phyloP scores from a whole-genome alignment of 2,797 vertebrate genomes.

The Gymnopithys bicolor region DNA sequence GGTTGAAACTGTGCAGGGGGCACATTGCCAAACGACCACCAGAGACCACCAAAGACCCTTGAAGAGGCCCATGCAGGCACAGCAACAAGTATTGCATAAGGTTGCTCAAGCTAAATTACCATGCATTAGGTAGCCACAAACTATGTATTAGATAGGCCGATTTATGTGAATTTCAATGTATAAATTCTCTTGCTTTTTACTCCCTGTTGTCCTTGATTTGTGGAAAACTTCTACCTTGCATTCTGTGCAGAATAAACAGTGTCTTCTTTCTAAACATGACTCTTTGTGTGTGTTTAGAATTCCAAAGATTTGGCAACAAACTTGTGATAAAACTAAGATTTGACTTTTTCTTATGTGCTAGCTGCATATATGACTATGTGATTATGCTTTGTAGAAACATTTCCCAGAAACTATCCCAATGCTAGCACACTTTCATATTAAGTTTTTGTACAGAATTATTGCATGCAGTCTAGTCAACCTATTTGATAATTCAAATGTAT shows the following conservation, averaged over 20 bases:
- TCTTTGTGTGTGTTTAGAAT: not conserved
- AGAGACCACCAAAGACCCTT: not conserved
- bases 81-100: not conserved
- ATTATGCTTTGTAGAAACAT: not conserved
- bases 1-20: not conserved
- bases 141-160: not conserved
- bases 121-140: not conserved
- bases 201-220: not conserved
- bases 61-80: not conserved
- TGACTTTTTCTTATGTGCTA: fast-evolving
- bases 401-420: not conserved
- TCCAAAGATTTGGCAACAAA: not conserved
- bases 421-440: not conserved
- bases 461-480: not conserved
- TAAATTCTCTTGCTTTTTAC: not conserved
- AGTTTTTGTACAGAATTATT: not conserved
- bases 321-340: not conserved
- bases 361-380: not conserved
- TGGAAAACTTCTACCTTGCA: not conserved
- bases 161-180: not conserved
- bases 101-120: not conserved
- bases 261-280: not conserved
- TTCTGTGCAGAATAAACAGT: not conserved
- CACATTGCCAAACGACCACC: not conserved
- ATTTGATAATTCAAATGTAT: not conserved